Percentiles rank a stretch among this genome's conserved stretches.
Conservation (phyloP, 2,113 vertebrate genomes). For the Oncorhynchus mykiss region DNA sequence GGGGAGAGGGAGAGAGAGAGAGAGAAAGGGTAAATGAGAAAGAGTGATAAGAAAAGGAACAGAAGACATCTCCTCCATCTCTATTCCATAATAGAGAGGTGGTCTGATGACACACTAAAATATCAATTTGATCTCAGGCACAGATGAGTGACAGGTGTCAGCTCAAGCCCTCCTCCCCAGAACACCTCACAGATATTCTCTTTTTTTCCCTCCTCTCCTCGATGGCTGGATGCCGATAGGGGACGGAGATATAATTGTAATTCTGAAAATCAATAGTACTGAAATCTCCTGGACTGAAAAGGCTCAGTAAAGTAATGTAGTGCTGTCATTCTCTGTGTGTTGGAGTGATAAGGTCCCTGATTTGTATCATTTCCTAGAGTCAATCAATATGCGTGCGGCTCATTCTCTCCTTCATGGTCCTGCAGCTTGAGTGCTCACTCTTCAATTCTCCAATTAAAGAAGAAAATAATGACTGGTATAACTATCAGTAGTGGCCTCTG, state of each 20-base stretch:
- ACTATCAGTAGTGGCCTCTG: no score
- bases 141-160: constrained; percentile 60
- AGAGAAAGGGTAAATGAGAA: constrained; percentile 33
- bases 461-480: not conserved
- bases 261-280: constrained; percentile 61
- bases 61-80: constrained; percentile 10
- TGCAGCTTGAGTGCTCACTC: not conserved
- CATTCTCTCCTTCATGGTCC: constrained; percentile 1
- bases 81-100: not conserved
- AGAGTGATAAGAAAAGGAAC: constrained; percentile 26
- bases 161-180: not conserved
- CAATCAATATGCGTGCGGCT: constrained; percentile 3
- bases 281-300: constrained; percentile 42
- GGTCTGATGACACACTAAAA: constrained; percentile 25
- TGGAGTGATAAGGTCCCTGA: constrained; percentile 48
- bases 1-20: constrained; percentile 19
- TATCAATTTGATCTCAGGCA: constrained; percentile 36
- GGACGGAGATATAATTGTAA: constrained; percentile 41
- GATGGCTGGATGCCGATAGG: constrained; percentile 16
- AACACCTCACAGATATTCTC: constrained; percentile 6
- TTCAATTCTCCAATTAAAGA: constrained; percentile 11
- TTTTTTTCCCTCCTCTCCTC: constrained; percentile 22
- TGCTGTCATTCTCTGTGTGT: constrained; percentile 47
- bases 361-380: constrained; percentile 41
- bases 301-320: constrained; percentile 46